A percentile compares a stretch with the other conserved stretches of the same genome.
phyloP scores from a whole-genome alignment of 92 coral and sea anemone genomes.

The Siderastrea siderea region DNA sequence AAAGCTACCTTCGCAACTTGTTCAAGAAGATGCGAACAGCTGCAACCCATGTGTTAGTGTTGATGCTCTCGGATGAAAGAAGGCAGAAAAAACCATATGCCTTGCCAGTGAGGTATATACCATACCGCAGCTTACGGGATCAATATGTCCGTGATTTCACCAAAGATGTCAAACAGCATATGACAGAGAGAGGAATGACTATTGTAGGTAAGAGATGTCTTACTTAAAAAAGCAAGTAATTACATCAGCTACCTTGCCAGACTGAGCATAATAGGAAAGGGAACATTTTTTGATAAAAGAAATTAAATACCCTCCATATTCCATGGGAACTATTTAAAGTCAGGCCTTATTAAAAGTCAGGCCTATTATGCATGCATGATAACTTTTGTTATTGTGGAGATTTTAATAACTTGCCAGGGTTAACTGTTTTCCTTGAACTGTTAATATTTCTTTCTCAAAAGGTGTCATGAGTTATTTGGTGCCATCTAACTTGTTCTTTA shows the following conservation, averaged over 20 bases:
- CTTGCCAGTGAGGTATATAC: constrained; percentile 54
- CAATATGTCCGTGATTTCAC: constrained; percentile 51
- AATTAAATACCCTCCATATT: too few relatives aligned
- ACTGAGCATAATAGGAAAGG: too few relatives aligned
- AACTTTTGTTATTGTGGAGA: too few relatives aligned
- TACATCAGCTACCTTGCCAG: neutral
- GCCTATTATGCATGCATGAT: too few relatives aligned
- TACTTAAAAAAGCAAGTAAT: too few relatives aligned
- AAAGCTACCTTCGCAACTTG: neutral
- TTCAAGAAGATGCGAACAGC: constrained; percentile 39
- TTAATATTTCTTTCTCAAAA: neutral
- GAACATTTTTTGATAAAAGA: too few relatives aligned
- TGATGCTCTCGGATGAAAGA: constrained; percentile 67
- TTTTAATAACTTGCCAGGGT: too few relatives aligned
- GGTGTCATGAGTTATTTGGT: neutral
- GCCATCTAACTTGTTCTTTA: neutral
- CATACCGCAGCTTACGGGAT: constrained; percentile 44
- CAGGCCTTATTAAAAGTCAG: too few relatives aligned
- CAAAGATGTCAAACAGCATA: constrained; percentile 35
- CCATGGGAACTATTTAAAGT: too few relatives aligned
- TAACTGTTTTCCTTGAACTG: too few relatives aligned
- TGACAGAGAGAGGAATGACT: constrained; percentile 27
- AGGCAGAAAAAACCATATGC: constrained; percentile 61
- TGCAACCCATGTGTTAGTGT: constrained; percentile 62
- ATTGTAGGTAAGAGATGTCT: too few relatives aligned